Base-by-base conservation (phyloP, 2,113 vertebrate species). In the Salvelinus sp. region DNA sequence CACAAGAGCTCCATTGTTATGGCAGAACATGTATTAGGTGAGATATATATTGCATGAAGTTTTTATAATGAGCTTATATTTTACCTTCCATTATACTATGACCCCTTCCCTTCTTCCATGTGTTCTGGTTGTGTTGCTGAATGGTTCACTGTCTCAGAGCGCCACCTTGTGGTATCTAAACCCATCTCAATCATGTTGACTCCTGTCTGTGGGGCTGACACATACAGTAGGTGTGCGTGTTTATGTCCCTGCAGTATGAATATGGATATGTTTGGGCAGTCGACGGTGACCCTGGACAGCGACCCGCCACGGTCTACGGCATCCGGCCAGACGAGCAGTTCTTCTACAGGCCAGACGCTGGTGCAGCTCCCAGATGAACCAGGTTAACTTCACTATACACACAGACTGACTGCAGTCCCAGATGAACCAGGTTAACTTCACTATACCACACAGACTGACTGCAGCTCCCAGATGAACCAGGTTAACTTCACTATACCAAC, bases 271-370 rank as follows among this genome's bases (percentile, higher is more conserved):
- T 96, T 95, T 50, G 87, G 90, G 10, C 92, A 91, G 0, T 58
- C 90, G 0, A 44, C 91, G 0, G 91, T 75, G 25, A 85, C 89
- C 48, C 93, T 0, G 90, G 90, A 58, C 90, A 90, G 28, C 93
- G 94, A 23, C 95, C 96, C 0, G 84, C 88, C 0, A 95, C 95
- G 0, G 94, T 94, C 0, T 96, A 96, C 0, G 95, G 96, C 10
- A 96, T 93, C 85, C 93, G 92, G 1, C 92, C 95, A 0, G 95
- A 97, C 4, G 95, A 97, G 22, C 92, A 92, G 1, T 94, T 92
- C 82, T 94, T 92, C 91, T 96, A 90, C 33, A 69, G 85, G 85
- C 87, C 94, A n/a, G n/a, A 85, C 6, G 16, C 7, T 30, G 14
- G 62, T 16, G 92, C 93, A 0, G 84, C 93, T 0, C 87, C 94